These are phyloP conservation scores for Chrysemys picta DNA, from an alignment of 2,113 vertebrate genomes.

Conservation along the genomic window DNA sequence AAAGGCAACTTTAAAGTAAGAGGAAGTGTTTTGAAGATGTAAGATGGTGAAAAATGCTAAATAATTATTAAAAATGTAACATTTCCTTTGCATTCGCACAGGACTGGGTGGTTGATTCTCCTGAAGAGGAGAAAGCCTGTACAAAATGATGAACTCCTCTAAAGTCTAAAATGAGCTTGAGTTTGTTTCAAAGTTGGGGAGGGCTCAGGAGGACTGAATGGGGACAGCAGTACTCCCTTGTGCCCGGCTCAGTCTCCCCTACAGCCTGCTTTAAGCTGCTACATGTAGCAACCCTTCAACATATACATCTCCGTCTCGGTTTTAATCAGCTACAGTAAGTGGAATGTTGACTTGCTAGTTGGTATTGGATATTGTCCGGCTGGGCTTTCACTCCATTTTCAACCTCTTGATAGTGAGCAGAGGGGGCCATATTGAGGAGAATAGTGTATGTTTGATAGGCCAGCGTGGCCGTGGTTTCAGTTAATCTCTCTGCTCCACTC, in stretches of 20 bases:
- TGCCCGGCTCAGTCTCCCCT: neutral
- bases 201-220: constrained; percentile 14
- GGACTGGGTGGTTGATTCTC: neutral
- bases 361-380: neutral
- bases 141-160: constrained; percentile 25
- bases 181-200: constrained; percentile 40
- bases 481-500: constrained; percentile 61
- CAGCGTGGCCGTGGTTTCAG: neutral
- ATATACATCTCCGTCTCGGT: neutral
- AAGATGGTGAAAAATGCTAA: neutral
- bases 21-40: accelerated
- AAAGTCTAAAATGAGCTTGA: constrained; percentile 50
- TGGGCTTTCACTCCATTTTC: accelerated
- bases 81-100: neutral
- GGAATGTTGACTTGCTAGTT: neutral
- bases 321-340: neutral
- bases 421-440: neutral
- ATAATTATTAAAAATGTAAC: neutral
- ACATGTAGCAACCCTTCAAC: neutral
- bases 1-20: neutral
- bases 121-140: neutral
- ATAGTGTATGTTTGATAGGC: neutral
- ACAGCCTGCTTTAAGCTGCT: neutral
- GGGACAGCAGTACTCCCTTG: neutral
- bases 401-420: neutral